phyloP scores from a whole-genome alignment of 2,797 vertebrate species.

The Gymnothorax javanicus region DNA sequence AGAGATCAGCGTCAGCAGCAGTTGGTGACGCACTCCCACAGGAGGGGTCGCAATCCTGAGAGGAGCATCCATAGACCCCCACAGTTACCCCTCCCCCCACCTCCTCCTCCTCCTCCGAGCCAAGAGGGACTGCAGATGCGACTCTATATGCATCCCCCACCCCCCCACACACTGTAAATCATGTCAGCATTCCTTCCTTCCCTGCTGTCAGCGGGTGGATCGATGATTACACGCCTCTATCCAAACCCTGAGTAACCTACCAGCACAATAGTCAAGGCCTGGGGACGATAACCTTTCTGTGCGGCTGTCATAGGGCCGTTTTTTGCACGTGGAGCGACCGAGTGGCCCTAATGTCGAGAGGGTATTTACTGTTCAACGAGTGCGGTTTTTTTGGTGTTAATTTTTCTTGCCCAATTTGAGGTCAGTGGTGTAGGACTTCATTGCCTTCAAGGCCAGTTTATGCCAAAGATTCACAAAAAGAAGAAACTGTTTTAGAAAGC shows the following conservation, averaged over 20 bases:
- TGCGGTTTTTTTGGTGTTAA: too few relatives aligned
- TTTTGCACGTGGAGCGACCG: neutral
- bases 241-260: constrained; percentile 47
- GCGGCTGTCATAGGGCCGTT: neutral
- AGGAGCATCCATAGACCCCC: neutral
- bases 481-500: too few relatives aligned
- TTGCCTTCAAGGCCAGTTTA: too few relatives aligned
- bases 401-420: too few relatives aligned
- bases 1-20: neutral
- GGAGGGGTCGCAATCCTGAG: neutral
- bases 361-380: too few relatives aligned
- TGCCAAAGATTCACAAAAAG: too few relatives aligned
- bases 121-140: constrained; percentile 66
- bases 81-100: neutral
- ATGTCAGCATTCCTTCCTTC: constrained; percentile 25
- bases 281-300: neutral
- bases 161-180: constrained; percentile 3
- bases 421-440: too few relatives aligned
- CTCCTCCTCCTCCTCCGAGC: constrained; percentile 39
- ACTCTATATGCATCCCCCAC: neutral
- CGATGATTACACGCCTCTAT: constrained; percentile 50
- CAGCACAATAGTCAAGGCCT: constrained; percentile 28
- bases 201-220: constrained; percentile 41
- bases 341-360: too few relatives aligned
- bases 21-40: too few relatives aligned